Percentiles rank a stretch among this genome's conserved stretches.
phyloP scores from a whole-genome alignment of 2,797 vertebrate species.

The Sebastes vulpes region DNA sequence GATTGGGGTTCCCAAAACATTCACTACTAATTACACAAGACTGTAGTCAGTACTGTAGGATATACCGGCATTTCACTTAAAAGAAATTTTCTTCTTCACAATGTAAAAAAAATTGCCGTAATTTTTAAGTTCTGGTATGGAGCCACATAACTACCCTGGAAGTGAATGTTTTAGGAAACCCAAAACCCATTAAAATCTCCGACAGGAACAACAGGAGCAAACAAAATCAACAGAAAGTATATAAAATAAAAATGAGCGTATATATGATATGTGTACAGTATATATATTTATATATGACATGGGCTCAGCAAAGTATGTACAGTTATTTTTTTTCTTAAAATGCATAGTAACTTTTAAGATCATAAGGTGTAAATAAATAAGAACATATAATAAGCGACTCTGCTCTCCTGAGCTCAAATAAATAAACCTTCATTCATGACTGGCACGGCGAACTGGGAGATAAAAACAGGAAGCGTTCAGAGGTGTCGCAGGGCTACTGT shows the following conservation, averaged over 20 bases:
- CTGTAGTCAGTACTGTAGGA: constrained; percentile 2
- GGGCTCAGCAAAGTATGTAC: constrained; percentile 72
- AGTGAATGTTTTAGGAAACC: constrained; percentile 59
- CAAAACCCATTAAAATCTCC: constrained; percentile 37
- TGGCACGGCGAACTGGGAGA: constrained; percentile 18
- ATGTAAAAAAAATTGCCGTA: not conserved
- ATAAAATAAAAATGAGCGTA: constrained; percentile 69
- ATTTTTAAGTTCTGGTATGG: not conserved
- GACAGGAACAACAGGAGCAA: constrained; percentile 60
- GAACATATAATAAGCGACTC: constrained; percentile 68
- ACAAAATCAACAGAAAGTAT: constrained; percentile 53
- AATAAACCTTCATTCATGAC: constrained; percentile 73
- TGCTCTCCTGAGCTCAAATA: constrained; percentile 82
- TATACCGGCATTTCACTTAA: not conserved
- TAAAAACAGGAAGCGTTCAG: constrained; percentile 13
- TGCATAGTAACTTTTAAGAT: constrained; percentile 86
- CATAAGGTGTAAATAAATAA: constrained; percentile 84
- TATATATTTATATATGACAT: constrained; percentile 71
- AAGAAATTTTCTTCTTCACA: constrained; percentile 8
- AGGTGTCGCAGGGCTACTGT: not conserved
- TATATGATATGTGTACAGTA: constrained; percentile 73
- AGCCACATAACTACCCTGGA: not conserved
- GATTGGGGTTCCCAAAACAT: constrained; percentile 54
- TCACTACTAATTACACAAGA: constrained; percentile 10
- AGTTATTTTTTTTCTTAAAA: constrained; percentile 64